These are phyloP conservation scores for Strigamia maritima DNA, from an alignment of 2,888 invertebrate species.

Conservation along the genomic window DNA sequence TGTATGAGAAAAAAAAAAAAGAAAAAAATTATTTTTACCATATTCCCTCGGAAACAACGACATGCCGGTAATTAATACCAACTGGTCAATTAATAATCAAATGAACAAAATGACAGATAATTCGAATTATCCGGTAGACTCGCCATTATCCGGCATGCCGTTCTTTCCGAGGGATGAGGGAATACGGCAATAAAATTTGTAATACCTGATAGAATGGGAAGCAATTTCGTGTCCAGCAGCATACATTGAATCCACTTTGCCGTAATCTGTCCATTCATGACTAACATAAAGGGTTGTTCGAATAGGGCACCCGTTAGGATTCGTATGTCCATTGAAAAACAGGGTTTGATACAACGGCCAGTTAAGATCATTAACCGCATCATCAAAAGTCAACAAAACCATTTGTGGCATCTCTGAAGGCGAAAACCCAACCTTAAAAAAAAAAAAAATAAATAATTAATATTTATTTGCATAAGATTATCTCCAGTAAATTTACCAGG, in stretches of 20 bases:
- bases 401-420: slow-evolving; percentile 84
- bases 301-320: slow-evolving; percentile 60
- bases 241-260: slow-evolving; percentile 93
- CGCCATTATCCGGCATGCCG: too few relatives aligned
- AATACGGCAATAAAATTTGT: slow-evolving; percentile 39
- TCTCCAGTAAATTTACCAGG: slow-evolving; percentile 62
- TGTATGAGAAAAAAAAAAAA: background rate
- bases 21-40: too few relatives aligned
- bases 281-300: slow-evolving; percentile 57
- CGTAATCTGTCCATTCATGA: slow-evolving; percentile 93
- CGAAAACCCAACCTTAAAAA: slow-evolving; percentile 76
- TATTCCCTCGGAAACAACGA: too few relatives aligned
- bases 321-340: slow-evolving; percentile 79
- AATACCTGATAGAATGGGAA: slow-evolving; percentile 78
- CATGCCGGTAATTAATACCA: too few relatives aligned
- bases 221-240: slow-evolving; percentile 95
- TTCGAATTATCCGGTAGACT: too few relatives aligned
- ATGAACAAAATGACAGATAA: too few relatives aligned
- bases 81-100: too few relatives aligned
- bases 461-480: background rate
- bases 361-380: slow-evolving; percentile 91
- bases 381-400: slow-evolving; percentile 87
- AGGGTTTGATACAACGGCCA: slow-evolving; percentile 69
- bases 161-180: too few relatives aligned
- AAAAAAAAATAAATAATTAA: background rate